Evolutionary conservation across 2,113 vertebrate species (phyloP), one percentile per base, ranked within the genome.

Genomic region (Syngnathus typhle): DNA sequence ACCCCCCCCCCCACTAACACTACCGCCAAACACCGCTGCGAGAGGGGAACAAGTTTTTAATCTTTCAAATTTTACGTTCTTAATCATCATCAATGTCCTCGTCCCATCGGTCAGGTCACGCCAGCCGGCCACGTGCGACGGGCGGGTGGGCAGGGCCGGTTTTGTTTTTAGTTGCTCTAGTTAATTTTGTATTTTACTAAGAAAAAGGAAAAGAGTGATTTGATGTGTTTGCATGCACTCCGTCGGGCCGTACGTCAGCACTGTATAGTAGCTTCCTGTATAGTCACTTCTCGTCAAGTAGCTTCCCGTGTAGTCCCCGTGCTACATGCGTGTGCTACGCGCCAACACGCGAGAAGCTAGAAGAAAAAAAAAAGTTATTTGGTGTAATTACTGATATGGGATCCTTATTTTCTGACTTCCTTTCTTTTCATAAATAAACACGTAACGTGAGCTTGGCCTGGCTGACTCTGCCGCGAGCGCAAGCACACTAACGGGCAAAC

Each of bases 211-310:
- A 82, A 86, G 83, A 85, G 81, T 89, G 89, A 91, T 92, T 95
- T 94, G 89, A 92, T 95, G 93, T 96, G 94, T 93, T 90, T 98
- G 95, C 95, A 96, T 96, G 94, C 95, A 91, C 91, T 92, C 91
- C 93, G 55, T 58, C 55, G 55, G 92, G 91, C 92, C 87, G 92
- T 95, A 73, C 91, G 76, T 87, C 92, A 94, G 93, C 94, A 90
- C 94, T 94, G 93, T 94, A 93, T 83, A 85, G 83, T 87, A 84
- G 80, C 93, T 58, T 58, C 55, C 55, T 95, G 93, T 94, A 93
- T 75, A 84, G 86, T 87, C 79, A 79, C 82, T 82, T 80, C 84
- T 76, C 73, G 75, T 44, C 41, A 46, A 44, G 27, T 58, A 58
- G 55, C 55, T 58, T 58, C 55, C 32, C 36, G 55, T 58, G 55